Conservation (phyloP, 2,113 vertebrate species). For the Cricetomys ansorgei region DNA sequence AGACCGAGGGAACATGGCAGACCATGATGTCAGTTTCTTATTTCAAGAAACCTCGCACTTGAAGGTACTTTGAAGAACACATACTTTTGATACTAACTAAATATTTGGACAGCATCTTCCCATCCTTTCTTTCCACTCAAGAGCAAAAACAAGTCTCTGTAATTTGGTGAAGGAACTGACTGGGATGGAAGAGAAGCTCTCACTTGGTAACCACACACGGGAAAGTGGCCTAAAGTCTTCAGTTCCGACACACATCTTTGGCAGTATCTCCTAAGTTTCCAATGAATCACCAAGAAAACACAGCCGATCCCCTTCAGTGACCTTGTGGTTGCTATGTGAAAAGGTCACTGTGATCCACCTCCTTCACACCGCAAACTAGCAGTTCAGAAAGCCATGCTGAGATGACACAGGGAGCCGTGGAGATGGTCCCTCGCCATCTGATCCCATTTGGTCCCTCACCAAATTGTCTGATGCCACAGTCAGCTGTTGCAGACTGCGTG, state of each 20-base stretch:
- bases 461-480: background rate
- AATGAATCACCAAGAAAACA: conserved; percentile 73
- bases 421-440: background rate
- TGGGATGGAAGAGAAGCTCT: conserved; percentile 65
- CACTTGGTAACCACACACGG: conserved; percentile 54
- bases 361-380: conserved; percentile 17
- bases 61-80: conserved; percentile 77
- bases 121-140: conserved; percentile 67
- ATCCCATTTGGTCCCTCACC: background rate
- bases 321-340: conserved; percentile 45
- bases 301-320: background rate
- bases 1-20: conserved; percentile 56
- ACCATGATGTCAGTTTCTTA: conserved; percentile 67
- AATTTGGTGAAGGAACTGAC: conserved; percentile 35
- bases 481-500: background rate
- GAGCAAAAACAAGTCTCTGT: conserved; percentile 70
- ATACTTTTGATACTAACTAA: conserved; percentile 76
- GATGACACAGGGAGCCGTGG: background rate
- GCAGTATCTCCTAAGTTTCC: conserved; percentile 67
- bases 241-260: conserved; percentile 62
- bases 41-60: conserved; percentile 78
- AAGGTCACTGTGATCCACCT: conserved; percentile 57
- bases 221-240: conserved; percentile 46
- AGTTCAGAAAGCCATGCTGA: background rate
- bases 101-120: conserved; percentile 76